Evolutionary conservation across 2,888 invertebrate species (phyloP), one percentile per base, ranked within the genome.

Genomic region (Neoscelio sp.): DNA sequence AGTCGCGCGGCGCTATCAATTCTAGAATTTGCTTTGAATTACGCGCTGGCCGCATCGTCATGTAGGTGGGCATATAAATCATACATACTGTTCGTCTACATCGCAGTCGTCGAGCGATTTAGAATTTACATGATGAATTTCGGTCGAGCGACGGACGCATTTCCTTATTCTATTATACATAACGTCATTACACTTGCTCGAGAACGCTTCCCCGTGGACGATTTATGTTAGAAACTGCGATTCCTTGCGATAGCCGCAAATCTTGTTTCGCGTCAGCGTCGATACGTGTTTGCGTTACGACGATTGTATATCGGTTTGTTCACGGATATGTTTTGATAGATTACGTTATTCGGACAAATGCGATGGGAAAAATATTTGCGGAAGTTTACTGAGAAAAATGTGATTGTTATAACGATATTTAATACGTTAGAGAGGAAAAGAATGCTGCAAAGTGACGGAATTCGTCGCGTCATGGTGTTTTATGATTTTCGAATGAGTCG

Each of bases 51-150:
- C 52, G 56, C 35, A 44, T 28, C 26, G 12, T n/a, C 30, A 18
- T 40, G 70, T 54, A 46, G 35, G 71, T 68, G 46, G 15, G 50
- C 54, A 60, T 75, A 81, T 85, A 84, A 83, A 85, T 85, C 83
- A 84, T 78, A 73, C 62, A n/a, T n/a, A n/a, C n/a, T 54, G 58
- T 56, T 42, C 76, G 73, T 30, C 42, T 38, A 33, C 65, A 30
- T 67, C 68, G 77, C n/a, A n/a, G n/a, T 68, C 76, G 76, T 54
- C 60, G 73, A 30, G 60, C 78, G 78, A 82, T 83, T 84, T 79
- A 74, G 78, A 81, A 83, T 82, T 82, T 83, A 75, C 78, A 67
- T 70, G 70, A 67, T 81, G 81, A 80, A 85, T 84, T 83, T 80
- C 54, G 81, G 54, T 78, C 82, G 78, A 77, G 76, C 62, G 73